Conservation (phyloP, 2,797 vertebrate genomes). For the Sylvilagus floridanus region DNA sequence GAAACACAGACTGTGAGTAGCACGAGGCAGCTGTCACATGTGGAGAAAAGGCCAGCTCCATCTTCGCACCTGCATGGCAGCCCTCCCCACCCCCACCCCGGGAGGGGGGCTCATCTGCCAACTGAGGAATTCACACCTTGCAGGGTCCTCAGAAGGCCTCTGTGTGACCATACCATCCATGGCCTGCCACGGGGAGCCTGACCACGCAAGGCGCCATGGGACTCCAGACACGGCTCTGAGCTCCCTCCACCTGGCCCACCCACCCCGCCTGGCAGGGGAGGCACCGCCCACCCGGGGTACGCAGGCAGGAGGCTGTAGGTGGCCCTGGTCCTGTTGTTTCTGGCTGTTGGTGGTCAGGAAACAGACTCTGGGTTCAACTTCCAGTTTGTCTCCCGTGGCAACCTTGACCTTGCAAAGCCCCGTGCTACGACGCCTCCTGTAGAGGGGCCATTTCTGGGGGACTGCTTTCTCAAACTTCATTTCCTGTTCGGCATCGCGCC, state of each 20-base stretch:
- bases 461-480: not conserved
- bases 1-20: not conserved
- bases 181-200: fast-evolving
- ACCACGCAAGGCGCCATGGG: fast-evolving
- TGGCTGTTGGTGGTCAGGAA: fast-evolving
- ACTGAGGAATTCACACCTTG: fast-evolving
- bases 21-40: not conserved
- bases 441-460: not conserved
- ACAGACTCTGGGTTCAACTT: not conserved
- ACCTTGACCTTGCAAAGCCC: not conserved
- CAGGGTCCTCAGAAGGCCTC: not conserved
- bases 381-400: not conserved
- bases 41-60: not conserved
- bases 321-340: fast-evolving
- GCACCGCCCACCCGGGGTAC: not conserved
- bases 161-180: fast-evolving
- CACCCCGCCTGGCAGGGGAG: not conserved
- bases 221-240: not conserved
- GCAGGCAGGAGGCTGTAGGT: not conserved
- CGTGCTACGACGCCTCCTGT: fast-evolving
- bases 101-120: not conserved
- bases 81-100: not conserved
- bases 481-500: not conserved
- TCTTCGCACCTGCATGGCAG: too few species aligned
- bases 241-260: fast-evolving